Base-by-base conservation (phyloP, 2,113 vertebrate species). In the Plestiodon gilberti region DNA sequence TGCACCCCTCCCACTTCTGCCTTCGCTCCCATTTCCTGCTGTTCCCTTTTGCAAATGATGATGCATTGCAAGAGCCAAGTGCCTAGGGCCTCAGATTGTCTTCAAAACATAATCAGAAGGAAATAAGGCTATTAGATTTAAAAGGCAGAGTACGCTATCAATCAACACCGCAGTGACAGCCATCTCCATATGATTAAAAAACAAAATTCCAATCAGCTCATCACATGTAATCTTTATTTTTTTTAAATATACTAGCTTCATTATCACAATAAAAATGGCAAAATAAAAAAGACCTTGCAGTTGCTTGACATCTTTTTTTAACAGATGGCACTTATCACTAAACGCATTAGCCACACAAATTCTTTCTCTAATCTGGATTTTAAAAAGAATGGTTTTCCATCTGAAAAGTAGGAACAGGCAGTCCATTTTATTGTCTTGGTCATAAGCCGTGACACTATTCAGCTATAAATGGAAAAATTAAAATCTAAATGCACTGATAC, bases 151-250 rank as follows among this genome's bases (percentile, higher is more conserved):
- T 85, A 33, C 87, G 89, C 88, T 86, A 89, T 90, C 81, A 93
- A 89, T 90, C 81, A 93, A 89, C 22, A 18, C 38, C 78, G 86
- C 84, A 91, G 91, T 88, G 93, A 93, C 93, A 94, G 93, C 92
- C 86, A 93, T 88, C 77, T 67, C 75, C 28, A 35, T 89, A 76
- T 93, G 94, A 95, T 95, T 95, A 94, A 85, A 95, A 92, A 95
- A 85, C 67, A 90, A 87, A 92, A 82, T 55, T 11, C 48, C 33
- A 86, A 48, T 86, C 30, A 48, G 55, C 38, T 92, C 85, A 92
- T 57, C 89, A 88, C 93, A 94, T 89, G 91, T 88, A 91, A 93
- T 90, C 88, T 92, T 89, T 55, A 69, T 93, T 48, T 81, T 57
- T 74, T 28, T 6, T 6, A 48, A 52, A 79, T 69, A 79, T 79